phyloP scores from a whole-genome alignment of 2,113 vertebrate genomes.

The Chroicocephalus ridibundus region DNA sequence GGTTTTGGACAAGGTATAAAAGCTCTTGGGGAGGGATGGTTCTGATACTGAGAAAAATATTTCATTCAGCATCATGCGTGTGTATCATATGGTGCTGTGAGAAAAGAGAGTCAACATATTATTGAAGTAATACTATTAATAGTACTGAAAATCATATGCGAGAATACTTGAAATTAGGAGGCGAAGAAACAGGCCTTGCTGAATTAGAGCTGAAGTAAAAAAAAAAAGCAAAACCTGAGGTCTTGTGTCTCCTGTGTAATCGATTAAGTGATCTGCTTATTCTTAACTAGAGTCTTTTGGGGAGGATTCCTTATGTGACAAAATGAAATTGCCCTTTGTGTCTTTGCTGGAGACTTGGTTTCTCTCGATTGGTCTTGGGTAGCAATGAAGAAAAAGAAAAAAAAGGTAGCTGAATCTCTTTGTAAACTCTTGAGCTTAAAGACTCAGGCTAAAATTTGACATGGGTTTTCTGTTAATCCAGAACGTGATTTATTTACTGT shows the following conservation, averaged over 20 bases:
- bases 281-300: not conserved
- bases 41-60: not conserved
- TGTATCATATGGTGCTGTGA: not conserved
- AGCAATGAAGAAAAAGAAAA: not conserved
- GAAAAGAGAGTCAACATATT: not conserved
- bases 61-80: not conserved
- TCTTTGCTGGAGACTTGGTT: not conserved
- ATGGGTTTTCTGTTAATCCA: conserved; percentile 30
- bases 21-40: not conserved
- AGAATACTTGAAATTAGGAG: not conserved
- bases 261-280: not conserved
- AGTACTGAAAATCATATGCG: not conserved
- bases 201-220: not conserved
- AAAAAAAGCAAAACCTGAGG: not conserved
- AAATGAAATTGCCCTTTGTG: not conserved
- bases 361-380: not conserved
- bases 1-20: conserved; percentile 2
- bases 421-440: not conserved
- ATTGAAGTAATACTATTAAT: not conserved
- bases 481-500: conserved; percentile 38
- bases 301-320: not conserved
- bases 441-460: not conserved
- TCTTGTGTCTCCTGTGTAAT: not conserved
- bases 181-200: not conserved
- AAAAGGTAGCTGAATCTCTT: not conserved